These are phyloP conservation scores for Petaurus breviceps DNA, from an alignment of 2,113 vertebrate genomes.

Conservation along the genomic window DNA sequence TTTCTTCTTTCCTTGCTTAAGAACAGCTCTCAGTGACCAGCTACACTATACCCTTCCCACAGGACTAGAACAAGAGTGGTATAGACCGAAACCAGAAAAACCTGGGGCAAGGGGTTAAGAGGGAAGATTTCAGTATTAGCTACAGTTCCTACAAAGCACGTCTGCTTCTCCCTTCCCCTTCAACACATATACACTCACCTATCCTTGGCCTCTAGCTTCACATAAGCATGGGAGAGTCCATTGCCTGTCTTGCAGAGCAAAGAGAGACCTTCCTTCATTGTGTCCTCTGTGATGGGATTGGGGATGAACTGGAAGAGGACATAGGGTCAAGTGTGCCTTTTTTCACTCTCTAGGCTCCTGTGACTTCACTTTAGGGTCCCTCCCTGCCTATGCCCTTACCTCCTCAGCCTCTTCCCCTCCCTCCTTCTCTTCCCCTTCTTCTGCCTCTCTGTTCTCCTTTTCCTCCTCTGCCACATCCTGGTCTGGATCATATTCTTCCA, in stretches of 20 bases:
- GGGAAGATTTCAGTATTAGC: not conserved
- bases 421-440: constrained; percentile 23
- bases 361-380: too few relatives aligned
- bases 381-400: constrained; percentile 55
- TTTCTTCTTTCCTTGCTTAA: not conserved
- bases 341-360: not conserved
- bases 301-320: constrained; percentile 70
- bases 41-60: not conserved
- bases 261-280: constrained; percentile 88
- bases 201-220: constrained; percentile 88
- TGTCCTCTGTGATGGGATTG: constrained; percentile 84
- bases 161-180: not conserved
- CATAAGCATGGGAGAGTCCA: constrained; percentile 91
- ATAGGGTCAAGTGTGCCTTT: not conserved
- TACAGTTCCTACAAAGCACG: not conserved
- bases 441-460: constrained; percentile 37
- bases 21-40: not conserved
- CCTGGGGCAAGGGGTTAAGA: not conserved
- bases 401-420: constrained; percentile 53
- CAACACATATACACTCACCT: constrained; percentile 84
- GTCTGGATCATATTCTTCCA: constrained; percentile 59
- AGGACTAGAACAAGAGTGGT: not conserved
- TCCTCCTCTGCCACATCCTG: constrained; percentile 68
- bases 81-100: not conserved
- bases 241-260: constrained; percentile 89